A percentile compares a stretch with the other conserved stretches of the same genome.
phyloP scores from a whole-genome alignment of 1,140 invertebrate species.

The Delia radicum region DNA sequence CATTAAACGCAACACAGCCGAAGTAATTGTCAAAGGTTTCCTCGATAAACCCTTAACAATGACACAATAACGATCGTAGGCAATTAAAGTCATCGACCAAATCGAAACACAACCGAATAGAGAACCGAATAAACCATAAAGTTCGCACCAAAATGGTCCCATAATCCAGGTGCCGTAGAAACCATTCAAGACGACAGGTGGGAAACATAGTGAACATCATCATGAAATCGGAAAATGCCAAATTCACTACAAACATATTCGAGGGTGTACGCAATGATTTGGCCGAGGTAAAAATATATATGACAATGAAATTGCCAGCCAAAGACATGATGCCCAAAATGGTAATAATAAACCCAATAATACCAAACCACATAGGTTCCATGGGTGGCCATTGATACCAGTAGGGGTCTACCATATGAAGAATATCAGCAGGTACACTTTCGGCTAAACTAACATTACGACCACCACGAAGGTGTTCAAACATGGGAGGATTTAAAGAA shows the following conservation, averaged over 20 bases:
- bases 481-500: constrained; percentile 40
- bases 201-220: constrained; percentile 80
- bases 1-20: constrained; percentile 68
- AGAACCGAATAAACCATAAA: constrained; percentile 77
- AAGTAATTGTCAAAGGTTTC: constrained; percentile 69
- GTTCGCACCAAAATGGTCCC: constrained; percentile 71
- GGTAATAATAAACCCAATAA: constrained; percentile 75
- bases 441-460: constrained; percentile 74
- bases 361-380: constrained; percentile 76
- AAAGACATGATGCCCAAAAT: constrained; percentile 70
- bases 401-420: constrained; percentile 69
- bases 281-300: constrained; percentile 78
- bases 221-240: constrained; percentile 76
- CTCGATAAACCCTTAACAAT: constrained; percentile 77
- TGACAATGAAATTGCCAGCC: constrained; percentile 77
- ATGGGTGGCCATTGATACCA: constrained; percentile 77
- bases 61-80: constrained; percentile 81
- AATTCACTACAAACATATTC: constrained; percentile 77
- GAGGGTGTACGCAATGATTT: constrained; percentile 75
- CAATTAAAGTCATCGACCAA: constrained; percentile 81
- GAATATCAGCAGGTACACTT: constrained; percentile 71
- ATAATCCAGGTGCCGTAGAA: constrained; percentile 78
- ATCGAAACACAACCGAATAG: constrained; percentile 79
- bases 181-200: constrained; percentile 76
- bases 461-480: constrained; percentile 40